Conservation (phyloP, 2,888 invertebrate genomes). For the Lordiphosa fenestrarum region DNA sequence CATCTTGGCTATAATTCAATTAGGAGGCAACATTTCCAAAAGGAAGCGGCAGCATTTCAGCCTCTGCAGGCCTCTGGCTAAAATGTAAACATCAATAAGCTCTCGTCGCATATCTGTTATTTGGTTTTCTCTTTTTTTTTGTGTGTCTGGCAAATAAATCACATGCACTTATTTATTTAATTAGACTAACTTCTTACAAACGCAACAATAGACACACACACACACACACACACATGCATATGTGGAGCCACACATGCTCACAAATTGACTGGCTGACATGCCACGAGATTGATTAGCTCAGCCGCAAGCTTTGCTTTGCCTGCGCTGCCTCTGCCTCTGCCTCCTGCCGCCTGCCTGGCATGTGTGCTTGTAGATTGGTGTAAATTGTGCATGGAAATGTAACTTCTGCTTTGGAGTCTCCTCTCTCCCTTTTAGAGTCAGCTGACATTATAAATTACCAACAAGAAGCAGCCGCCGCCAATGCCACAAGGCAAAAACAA, state of each 20-base stretch:
- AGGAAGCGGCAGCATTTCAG: neutral
- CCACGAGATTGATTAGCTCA: slow-evolving; percentile 72
- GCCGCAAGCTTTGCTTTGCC: slow-evolving; percentile 54
- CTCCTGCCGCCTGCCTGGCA: neutral
- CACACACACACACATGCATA: slow-evolving; percentile 27
- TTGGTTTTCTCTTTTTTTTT: slow-evolving; percentile 1
- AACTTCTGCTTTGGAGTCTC: slow-evolving; percentile 58
- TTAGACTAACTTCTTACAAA: slow-evolving; percentile 73
- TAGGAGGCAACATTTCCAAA: slow-evolving; percentile 18
- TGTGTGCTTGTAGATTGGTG: slow-evolving; percentile 59
- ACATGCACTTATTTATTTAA: slow-evolving; percentile 75
- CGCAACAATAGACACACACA: slow-evolving; percentile 65
- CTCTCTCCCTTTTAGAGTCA: slow-evolving; percentile 14
- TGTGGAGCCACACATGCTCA: slow-evolving; percentile 29
- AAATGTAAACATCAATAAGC: slow-evolving; percentile 46
- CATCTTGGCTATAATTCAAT: slow-evolving; percentile 34
- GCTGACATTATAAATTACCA: slow-evolving; percentile 74
- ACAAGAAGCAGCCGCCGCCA: slow-evolving; percentile 41
- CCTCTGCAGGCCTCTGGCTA: slow-evolving; percentile 7
- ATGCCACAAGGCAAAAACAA: slow-evolving; percentile 64
- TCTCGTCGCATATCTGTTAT: slow-evolving; percentile 35
- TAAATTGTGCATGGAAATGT: slow-evolving; percentile 75
- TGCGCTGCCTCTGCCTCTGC: neutral
- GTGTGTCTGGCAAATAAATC: slow-evolving; percentile 65
- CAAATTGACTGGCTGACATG: slow-evolving; percentile 75